Evolutionary conservation across 1,140 invertebrate genomes (phyloP), one percentile per base, ranked within the genome.

Genomic region (Dufourea novaeangliae): DNA sequence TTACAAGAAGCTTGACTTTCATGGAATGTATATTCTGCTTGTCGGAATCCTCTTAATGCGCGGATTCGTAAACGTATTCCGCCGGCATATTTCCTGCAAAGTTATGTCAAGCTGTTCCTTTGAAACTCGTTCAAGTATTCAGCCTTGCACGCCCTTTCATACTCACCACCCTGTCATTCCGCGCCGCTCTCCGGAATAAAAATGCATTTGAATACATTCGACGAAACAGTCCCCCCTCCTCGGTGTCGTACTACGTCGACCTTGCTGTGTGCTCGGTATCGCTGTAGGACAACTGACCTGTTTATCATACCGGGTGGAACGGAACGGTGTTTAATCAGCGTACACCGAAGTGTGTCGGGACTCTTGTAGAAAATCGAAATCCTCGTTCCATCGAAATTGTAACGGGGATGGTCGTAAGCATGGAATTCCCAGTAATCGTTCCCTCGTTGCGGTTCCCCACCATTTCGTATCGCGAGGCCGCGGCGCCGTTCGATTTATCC

Each of bases 31-130:
- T 63, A 63, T 63, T 72, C 57, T 29, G 6, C 6, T 1, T 3
- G 1, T 17, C 14, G 32, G 29, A 32, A 37, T 27, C n/a, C 56
- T 11, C 44, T 61, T 71, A 61, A 46, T 46, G 4, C 69, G 5
- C n/a, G 39, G 12, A 61, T 61, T 25, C 57, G 50, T 50, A 32
- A 22, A 32, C 22, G 57, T 50, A 63, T 63, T 63, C 44, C n/a
- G 32, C 20, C 22, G n/a, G 57, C 41, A 72, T 63, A 72, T 50
- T 50, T 72, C 22, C 32, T 25, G 29, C 57, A 3, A 76, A 70
- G 69, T 82, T 71, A 71, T 78, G 73, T 72, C 80, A 76, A 82
- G 79, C 73, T 77, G 34, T 54, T 77, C 52, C 79, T 66, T 71
- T 56, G 67, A 52, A 56, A 70, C 69, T 81, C 61, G 37, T 67